Evolutionary conservation across 1,140 invertebrate species (phyloP).

Genomic region (Sitobion miscanthi): DNA sequence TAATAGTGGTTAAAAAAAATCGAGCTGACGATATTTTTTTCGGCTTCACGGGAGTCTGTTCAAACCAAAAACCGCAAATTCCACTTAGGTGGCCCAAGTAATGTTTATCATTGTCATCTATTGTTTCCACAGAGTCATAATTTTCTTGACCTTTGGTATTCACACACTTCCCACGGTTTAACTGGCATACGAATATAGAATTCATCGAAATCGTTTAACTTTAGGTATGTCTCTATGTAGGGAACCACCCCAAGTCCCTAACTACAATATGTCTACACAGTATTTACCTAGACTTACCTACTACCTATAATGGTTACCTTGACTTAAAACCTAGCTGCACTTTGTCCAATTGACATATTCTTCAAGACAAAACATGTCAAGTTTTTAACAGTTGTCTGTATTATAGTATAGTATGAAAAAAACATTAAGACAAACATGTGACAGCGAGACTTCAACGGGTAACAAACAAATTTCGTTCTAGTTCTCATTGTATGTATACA

Average conservation of each 20-base stretch:
- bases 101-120: slow-evolving; percentile 52
- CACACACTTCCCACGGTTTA: slow-evolving; percentile 33
- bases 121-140: slow-evolving; percentile 46
- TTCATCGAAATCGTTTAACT: background rate
- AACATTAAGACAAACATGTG: slow-evolving; percentile 44
- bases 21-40: slow-evolving; percentile 47
- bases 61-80: slow-evolving; percentile 43
- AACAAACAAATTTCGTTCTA: slow-evolving; percentile 52
- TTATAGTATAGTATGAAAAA: background rate
- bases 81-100: slow-evolving; percentile 41
- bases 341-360: background rate
- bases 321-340: background rate
- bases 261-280: background rate
- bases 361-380: slow-evolving; percentile 8
- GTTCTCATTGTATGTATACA: slow-evolving; percentile 28
- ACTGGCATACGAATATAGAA: background rate
- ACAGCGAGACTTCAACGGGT: slow-evolving; percentile 42
- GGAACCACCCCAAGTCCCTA: background rate
- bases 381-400: background rate
- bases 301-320: background rate
- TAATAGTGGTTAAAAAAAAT: slow-evolving; percentile 53
- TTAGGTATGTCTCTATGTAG: no score
- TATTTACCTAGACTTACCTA: background rate
- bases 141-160: slow-evolving; percentile 48
- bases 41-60: slow-evolving; percentile 45